These are phyloP conservation scores for Hemicordylus capensis DNA, from an alignment of 2,113 vertebrate species.

Conservation along the genomic window DNA sequence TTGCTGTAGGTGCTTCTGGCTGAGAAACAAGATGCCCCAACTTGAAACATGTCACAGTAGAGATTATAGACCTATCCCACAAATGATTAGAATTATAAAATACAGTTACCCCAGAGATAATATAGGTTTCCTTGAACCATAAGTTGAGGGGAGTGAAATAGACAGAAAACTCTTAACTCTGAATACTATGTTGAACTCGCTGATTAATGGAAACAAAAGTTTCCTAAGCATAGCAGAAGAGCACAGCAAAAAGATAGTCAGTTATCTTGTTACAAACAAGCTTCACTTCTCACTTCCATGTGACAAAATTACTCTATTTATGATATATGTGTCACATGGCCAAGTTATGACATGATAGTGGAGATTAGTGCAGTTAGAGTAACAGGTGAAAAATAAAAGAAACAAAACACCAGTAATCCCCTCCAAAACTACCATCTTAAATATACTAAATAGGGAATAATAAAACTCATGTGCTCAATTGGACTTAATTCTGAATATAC, in stretches of 20 bases:
- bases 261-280: neutral
- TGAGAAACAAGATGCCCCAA: neutral
- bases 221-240: slow-evolving; percentile 32
- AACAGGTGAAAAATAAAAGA: neutral
- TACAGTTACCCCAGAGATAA: slow-evolving; percentile 49
- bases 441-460: too few relatives aligned
- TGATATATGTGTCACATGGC: neutral
- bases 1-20: slow-evolving; percentile 1
- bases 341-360: neutral
- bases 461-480: too few relatives aligned
- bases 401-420: neutral
- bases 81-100: slow-evolving; percentile 53
- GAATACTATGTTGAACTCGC: slow-evolving; percentile 26
- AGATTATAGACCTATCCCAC: slow-evolving; percentile 41
- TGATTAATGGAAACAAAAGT: slow-evolving; percentile 33
- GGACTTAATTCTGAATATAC: too few relatives aligned
- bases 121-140: slow-evolving; percentile 36
- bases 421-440: too few relatives aligned
- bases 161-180: slow-evolving; percentile 26
- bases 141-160: slow-evolving; percentile 50
- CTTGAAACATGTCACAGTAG: slow-evolving; percentile 32
- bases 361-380: neutral
- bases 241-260: slow-evolving; percentile 26
- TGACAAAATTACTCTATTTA: neutral
- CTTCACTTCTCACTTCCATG: neutral